Conservation (phyloP, 1,140 invertebrate genomes). For the Chrysomallon squamiferum region DNA sequence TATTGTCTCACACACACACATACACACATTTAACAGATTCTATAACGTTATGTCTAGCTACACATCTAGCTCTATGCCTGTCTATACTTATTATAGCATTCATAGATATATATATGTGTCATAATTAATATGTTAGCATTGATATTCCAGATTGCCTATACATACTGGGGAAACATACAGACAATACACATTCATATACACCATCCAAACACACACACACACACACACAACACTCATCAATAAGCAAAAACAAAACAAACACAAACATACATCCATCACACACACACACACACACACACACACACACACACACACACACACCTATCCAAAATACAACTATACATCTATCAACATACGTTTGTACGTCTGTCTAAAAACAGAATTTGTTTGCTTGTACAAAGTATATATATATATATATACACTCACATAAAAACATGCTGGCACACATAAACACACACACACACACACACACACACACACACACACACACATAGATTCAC, state of each 20-base stretch:
- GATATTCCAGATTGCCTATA: too few species aligned
- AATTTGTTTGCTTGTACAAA: not conserved
- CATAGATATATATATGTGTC: too few species aligned
- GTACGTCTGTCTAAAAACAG: not conserved
- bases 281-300: not conserved
- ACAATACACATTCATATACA: not conserved
- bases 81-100: too few species aligned
- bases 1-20: too few species aligned
- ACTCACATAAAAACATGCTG: not conserved
- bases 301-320: not conserved
- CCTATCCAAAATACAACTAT: not conserved
- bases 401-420: not conserved
- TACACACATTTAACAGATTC: too few species aligned
- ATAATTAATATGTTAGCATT: too few species aligned
- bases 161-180: not conserved
- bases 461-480: not conserved
- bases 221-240: too few species aligned
- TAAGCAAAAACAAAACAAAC: not conserved
- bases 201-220: not conserved
- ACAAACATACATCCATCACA: not conserved
- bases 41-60: too few species aligned
- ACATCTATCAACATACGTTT: not conserved
- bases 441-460: not conserved
- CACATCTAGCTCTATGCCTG: too few species aligned
- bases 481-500: not conserved